Base-by-base conservation (phyloP, 1,140 invertebrate genomes). In the Gyrodactylus salaris region DNA sequence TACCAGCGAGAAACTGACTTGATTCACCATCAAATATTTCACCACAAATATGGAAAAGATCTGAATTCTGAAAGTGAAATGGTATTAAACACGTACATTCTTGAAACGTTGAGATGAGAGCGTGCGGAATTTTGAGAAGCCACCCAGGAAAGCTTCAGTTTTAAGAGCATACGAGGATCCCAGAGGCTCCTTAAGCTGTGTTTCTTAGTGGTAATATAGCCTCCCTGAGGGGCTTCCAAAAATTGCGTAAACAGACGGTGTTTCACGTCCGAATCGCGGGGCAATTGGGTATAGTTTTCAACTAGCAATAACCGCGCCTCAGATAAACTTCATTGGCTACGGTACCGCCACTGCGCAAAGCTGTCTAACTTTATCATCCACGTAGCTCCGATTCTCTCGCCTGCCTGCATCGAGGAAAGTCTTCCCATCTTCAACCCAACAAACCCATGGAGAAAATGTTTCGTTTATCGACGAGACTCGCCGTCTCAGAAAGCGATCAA, bases 211-310 rank as follows among this genome's bases (percentile, higher is more conserved):
- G 16, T 20, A 7, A 21, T 27, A 0, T 26, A 68, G 76, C 76
- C 74, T 74, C 74, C 69, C 26, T 75, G 34, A 73, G 73, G 75
- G 75, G 76, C 76, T 82, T 84, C 77, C 85, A 87, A 87, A 88
- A 88, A 88, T 88, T 88, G 87, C 86, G 87, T 83, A 86, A 86
- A 86, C 84, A 86, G 85, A 86, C 86, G 86, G 85, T 88, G 85
- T 88, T 88, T 87, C 87, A 88, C 87, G 86, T 86, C 86, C 86
- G 84, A 86, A 84, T 84, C 87, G 87, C 87, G 87, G 87, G 87
- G 87, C 34, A 88, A 89, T 90, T 89, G 88, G 88, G 87, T 79
- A 80, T 80, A 82, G 81, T 83, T 83, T 83, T 83, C 81, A 82
- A 83, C 79, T 82, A 83, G 81, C 82, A 83, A 83, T 82, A 82